Conservation (phyloP, 2,113 vertebrate species). For the Ophthalmolycus amberensis region DNA sequence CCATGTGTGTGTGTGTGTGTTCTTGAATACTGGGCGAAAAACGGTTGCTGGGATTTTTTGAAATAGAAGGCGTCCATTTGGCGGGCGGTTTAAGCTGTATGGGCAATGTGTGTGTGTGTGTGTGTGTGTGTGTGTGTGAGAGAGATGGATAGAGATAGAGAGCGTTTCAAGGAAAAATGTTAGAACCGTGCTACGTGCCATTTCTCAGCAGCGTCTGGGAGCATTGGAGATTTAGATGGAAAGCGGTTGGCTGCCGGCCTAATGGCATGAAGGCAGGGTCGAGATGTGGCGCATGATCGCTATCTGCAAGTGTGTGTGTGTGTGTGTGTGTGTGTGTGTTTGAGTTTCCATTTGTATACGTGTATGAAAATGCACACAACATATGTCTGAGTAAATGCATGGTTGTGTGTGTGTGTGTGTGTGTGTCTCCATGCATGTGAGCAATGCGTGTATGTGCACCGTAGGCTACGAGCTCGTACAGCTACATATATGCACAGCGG, state of each 20-base stretch:
- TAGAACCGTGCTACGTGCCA: slow-evolving; percentile 63
- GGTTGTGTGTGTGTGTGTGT: not conserved
- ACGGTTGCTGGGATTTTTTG: not conserved
- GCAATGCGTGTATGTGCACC: slow-evolving; percentile 4
- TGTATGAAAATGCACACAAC: slow-evolving; percentile 23
- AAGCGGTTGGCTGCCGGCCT: slow-evolving; percentile 66
- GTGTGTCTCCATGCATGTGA: slow-evolving; percentile 3
- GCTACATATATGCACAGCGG: not conserved
- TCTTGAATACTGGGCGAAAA: not conserved
- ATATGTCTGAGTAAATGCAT: not conserved
- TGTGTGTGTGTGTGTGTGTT: slow-evolving; percentile 42
- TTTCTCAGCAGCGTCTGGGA: slow-evolving; percentile 68
- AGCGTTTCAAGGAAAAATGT: slow-evolving; percentile 23
- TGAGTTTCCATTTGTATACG: slow-evolving; percentile 26
- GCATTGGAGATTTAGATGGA: slow-evolving; percentile 44
- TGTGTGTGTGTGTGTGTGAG: not conserved
- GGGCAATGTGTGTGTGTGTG: not conserved
- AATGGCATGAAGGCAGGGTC: slow-evolving; percentile 61
- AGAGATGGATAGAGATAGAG: not conserved
- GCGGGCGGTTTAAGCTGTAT: not conserved
- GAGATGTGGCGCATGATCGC: slow-evolving; percentile 56
- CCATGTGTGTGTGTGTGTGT: slow-evolving; percentile 6
- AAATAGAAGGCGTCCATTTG: slow-evolving; percentile 26
- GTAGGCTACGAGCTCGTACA: not conserved
- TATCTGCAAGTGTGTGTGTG: slow-evolving; percentile 57